Evolutionary conservation across 2,113 vertebrate species (phyloP).

Genomic region (Scomber scombrus): DNA sequence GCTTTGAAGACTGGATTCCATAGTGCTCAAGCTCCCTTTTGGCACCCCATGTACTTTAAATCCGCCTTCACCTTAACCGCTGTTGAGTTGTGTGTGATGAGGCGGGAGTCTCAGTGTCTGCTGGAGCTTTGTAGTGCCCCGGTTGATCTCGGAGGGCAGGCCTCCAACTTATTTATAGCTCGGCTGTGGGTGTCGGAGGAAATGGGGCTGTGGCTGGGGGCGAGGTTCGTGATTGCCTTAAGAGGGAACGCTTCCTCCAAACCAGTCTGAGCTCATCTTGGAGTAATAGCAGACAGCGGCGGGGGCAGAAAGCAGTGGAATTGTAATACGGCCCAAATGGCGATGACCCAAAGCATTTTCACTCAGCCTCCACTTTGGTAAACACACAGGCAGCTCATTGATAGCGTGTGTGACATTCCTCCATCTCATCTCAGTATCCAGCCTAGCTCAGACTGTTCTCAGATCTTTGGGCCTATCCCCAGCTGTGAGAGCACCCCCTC

Average conservation of each 20-base stretch:
- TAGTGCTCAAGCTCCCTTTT: conserved; percentile 15
- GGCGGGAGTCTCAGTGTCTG: conserved; percentile 54
- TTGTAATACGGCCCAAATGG: conserved; percentile 66
- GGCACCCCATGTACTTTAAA: conserved; percentile 25
- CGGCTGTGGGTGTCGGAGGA: conserved; percentile 75
- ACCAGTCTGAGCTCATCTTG: conserved; percentile 52
- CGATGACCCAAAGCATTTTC: conserved; percentile 66
- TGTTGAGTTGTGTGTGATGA: conserved; percentile 55
- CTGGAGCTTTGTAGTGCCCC: conserved; percentile 57
- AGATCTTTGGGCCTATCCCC: conserved; percentile 48
- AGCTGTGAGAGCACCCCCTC: conserved; percentile 33
- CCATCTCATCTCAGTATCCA: conserved; percentile 71
- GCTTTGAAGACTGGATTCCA: conserved; percentile 23
- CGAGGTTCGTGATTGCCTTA: conserved; percentile 53
- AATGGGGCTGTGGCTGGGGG: conserved; percentile 67
- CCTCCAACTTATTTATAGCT: conserved; percentile 75
- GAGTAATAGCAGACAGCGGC: conserved; percentile 31
- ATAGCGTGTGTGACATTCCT: conserved; percentile 83
- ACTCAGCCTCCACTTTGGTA: conserved; percentile 68
- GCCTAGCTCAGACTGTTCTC: conserved; percentile 49
- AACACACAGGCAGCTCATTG: conserved; percentile 78
- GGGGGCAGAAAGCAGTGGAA: conserved; percentile 30
- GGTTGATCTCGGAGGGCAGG: conserved; percentile 64
- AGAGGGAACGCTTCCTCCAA: conserved; percentile 59
- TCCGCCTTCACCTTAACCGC: conserved; percentile 23